phyloP scores from a whole-genome alignment of 64 coral and sea anemone genomes.

The Stichodactyla mertensii region DNA sequence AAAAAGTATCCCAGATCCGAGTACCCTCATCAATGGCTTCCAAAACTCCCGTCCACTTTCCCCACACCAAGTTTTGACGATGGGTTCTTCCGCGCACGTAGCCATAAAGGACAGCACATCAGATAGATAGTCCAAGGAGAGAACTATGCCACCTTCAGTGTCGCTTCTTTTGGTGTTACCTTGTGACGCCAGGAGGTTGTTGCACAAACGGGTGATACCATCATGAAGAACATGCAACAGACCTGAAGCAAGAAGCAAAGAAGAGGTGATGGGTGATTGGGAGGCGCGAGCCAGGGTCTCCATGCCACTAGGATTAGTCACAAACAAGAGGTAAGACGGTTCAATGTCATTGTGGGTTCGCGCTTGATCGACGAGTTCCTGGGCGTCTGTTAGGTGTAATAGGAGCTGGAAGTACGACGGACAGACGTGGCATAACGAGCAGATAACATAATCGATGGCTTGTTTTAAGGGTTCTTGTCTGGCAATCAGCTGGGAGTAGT shows the following conservation, averaged over 20 bases:
- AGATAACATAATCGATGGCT: constrained; percentile 76
- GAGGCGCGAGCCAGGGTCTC: constrained; percentile 46
- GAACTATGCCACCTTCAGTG: background rate
- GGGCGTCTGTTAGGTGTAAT: constrained; percentile 51
- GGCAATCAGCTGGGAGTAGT: constrained; percentile 57
- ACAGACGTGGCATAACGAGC: constrained; percentile 52
- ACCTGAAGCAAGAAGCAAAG: constrained; percentile 52
- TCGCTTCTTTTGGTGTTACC: constrained; percentile 15
- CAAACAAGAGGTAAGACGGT: constrained; percentile 4
- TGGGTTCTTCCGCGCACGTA: constrained; percentile 17
- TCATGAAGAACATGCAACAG: constrained; percentile 26
- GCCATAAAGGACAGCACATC: constrained; percentile 37
- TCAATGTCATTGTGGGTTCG: background rate
- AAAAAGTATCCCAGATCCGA: constrained; percentile 3
- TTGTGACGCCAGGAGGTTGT: background rate
- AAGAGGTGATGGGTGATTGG: constrained; percentile 45
- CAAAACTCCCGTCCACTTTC: constrained; percentile 34
- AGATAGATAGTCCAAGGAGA: constrained; percentile 21
- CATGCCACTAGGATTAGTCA: constrained; percentile 31
- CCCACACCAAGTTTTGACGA: constrained; percentile 45
- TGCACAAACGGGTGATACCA: background rate
- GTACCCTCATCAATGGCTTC: constrained; percentile 22
- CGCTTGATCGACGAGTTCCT: constrained; percentile 4
- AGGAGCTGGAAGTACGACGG: constrained; percentile 55
- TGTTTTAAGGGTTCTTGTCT: constrained; percentile 68